These are phyloP conservation scores for Tapirus terrestris DNA, from an alignment of 2,113 vertebrate species.

Conservation along the genomic window DNA sequence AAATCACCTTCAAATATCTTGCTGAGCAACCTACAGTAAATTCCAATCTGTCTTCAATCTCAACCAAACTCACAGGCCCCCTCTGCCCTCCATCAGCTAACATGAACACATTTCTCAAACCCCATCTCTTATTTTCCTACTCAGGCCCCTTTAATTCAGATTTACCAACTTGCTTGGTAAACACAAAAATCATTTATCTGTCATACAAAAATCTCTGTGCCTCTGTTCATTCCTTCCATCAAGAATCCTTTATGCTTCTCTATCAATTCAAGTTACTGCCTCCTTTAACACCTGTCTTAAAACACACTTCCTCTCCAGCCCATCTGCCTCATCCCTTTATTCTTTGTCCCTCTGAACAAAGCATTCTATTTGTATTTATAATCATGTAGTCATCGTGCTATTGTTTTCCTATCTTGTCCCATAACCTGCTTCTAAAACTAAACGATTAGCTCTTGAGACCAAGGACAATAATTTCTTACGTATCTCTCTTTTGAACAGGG, in stretches of 20 bases:
- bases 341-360: slow-evolving; percentile 53
- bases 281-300: slow-evolving; percentile 42
- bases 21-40: not conserved
- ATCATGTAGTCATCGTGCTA: not conserved
- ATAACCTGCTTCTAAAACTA: not conserved
- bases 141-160: slow-evolving; percentile 15
- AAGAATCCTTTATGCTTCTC: not conserved
- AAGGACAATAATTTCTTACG: not conserved
- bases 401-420: slow-evolving; percentile 8
- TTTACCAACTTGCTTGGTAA: not conserved
- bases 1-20: slow-evolving; percentile 43
- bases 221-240: slow-evolving; percentile 8
- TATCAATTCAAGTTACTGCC: not conserved
- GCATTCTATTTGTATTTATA: slow-evolving; percentile 46
- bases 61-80: not conserved
- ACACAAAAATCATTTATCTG: not conserved
- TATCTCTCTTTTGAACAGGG: slow-evolving; percentile 5
- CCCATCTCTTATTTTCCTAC: not conserved
- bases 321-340: not conserved
- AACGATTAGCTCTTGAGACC: not conserved
- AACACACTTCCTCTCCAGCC: not conserved
- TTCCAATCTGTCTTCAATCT: not conserved
- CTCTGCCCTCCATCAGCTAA: not conserved
- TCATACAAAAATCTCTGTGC: not conserved
- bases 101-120: not conserved